Percentiles rank a stretch among this genome's conserved stretches.
Evolutionary conservation across 2,113 vertebrate species (phyloP).

Genomic region (Otocyon megalotis): DNA sequence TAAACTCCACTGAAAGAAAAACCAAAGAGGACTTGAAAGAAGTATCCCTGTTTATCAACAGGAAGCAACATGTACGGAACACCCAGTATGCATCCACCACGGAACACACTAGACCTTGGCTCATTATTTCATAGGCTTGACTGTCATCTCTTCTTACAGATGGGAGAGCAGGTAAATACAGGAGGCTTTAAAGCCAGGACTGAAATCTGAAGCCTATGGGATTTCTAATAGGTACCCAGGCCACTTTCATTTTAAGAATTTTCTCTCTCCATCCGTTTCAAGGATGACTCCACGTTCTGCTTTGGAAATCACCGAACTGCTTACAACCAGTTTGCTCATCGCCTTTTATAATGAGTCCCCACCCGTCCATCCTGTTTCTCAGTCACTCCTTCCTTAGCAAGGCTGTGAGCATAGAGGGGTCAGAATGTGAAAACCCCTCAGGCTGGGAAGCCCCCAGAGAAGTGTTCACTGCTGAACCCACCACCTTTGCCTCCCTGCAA

Average conservation of each 20-base stretch:
- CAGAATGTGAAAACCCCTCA: neutral
- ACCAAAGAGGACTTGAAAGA: neutral
- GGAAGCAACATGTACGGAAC: neutral
- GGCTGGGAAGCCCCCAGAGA: neutral
- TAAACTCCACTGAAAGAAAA: conserved; percentile 13
- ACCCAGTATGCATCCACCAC: accelerated
- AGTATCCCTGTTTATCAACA: neutral
- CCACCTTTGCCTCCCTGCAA: neutral
- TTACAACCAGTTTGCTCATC: neutral
- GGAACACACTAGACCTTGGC: neutral
- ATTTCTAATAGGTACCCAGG: neutral
- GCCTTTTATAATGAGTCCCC: neutral
- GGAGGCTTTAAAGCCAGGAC: neutral
- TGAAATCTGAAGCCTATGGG: neutral
- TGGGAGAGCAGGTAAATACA: neutral
- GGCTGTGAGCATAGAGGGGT: neutral
- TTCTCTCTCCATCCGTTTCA: neutral
- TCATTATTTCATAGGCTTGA: too few relatives aligned
- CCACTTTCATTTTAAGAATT: neutral
- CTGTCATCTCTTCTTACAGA: neutral
- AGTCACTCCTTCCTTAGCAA: neutral
- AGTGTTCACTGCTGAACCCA: neutral
- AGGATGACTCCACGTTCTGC: neutral
- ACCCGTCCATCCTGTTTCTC: neutral
- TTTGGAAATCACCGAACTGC: neutral